Evolutionary conservation across 2,797 vertebrate species (phyloP).

Genomic region (Acipenser transmontanus): DNA sequence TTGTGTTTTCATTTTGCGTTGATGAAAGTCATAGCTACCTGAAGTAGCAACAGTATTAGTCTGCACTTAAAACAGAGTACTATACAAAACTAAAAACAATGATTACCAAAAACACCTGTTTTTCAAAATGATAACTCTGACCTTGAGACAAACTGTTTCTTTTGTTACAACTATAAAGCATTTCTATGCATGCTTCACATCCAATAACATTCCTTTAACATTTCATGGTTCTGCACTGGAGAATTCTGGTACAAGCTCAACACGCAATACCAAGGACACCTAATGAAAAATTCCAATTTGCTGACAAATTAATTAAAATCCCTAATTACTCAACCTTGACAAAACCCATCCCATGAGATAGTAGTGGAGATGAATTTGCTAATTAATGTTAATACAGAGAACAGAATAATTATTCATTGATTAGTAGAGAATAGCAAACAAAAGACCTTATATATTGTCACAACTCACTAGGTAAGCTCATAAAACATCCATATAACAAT

Average conservation of each 20-base stretch:
- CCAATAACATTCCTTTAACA: constrained; percentile 27
- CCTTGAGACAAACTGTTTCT: constrained; percentile 18
- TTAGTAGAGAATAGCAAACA: constrained; percentile 4
- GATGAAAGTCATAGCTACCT: too few species aligned
- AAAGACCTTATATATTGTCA: neutral
- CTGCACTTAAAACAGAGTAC: neutral
- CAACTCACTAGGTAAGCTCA: neutral
- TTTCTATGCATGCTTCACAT: constrained; percentile 2
- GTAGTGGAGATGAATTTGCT: constrained; percentile 51
- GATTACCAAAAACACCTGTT: neutral
- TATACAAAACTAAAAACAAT: neutral
- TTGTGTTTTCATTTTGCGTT: too few species aligned
- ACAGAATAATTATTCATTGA: constrained; percentile 40
- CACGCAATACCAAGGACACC: constrained; percentile 27
- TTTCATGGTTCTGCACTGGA: constrained; percentile 16
- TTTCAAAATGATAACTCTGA: neutral
- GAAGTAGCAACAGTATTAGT: too few species aligned
- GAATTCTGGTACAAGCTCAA: constrained; percentile 22
- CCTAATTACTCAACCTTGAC: constrained; percentile 44
- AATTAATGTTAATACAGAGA: constrained; percentile 57
- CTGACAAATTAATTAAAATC: constrained; percentile 66
- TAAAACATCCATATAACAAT: neutral
- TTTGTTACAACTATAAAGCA: constrained; percentile 18
- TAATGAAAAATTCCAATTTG: constrained; percentile 56
- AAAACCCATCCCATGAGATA: constrained; percentile 31